Conservation (phyloP, 2,888 invertebrate species). For the Leptura quadrifasciata region DNA sequence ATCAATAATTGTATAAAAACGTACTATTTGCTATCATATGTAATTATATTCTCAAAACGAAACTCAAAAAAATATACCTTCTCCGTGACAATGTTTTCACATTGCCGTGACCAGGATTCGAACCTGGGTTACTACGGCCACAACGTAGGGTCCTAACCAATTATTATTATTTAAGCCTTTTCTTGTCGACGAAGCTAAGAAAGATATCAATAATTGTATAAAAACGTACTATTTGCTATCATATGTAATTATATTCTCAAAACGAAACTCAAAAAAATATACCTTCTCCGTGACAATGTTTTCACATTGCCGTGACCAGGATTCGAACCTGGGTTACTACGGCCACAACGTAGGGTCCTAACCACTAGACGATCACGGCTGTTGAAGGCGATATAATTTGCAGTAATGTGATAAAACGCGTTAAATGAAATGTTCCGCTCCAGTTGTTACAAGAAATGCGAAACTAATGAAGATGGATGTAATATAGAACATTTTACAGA, state of each 20-base stretch:
- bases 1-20: no score
- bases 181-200: no score
- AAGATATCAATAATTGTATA: no score
- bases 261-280: conserved; percentile 52
- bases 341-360: conserved; percentile 78
- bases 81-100: conserved; percentile 65
- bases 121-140: conserved; percentile 80
- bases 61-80: conserved; percentile 54
- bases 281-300: conserved; percentile 63
- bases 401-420: conserved; percentile 1
- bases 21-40: no score
- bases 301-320: conserved; percentile 75
- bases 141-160: conserved; percentile 77
- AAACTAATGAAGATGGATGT: not conserved
- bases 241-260: no score
- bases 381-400: conserved; percentile 49
- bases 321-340: conserved; percentile 80
- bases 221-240: no score
- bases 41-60: no score
- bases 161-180: no score
- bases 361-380: conserved; percentile 72
- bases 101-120: conserved; percentile 77
- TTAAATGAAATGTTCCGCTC: not conserved
- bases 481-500: not conserved
- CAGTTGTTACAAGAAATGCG: not conserved